Evolutionary conservation across 2,113 vertebrate genomes (phyloP), one percentile per base, ranked within the genome.

Genomic region (Hypanus sabinus): DNA sequence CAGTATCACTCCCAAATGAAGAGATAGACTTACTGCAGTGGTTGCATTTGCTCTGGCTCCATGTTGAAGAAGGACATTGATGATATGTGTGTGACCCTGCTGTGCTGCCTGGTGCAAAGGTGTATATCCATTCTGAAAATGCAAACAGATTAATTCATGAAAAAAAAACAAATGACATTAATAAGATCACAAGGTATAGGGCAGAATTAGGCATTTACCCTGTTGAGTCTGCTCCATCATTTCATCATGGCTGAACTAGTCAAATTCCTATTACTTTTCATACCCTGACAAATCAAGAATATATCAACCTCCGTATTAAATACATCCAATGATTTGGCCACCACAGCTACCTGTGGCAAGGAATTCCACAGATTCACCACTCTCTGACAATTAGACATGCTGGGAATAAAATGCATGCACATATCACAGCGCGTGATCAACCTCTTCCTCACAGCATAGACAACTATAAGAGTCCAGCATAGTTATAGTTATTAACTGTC

Each of bases 41-140:
- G 97, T 98, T 87, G 98, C 97, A 6, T 98, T 98, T 77, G 98
- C 98, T 94, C 98, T 98, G 94, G 99, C 99, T 3, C 99, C 99
- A 0, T 98, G 97, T 71, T 98, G 98, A 85, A 99, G 97, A 94
- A 99, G 97, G 62, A 99, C 96, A 0, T 99, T 99, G 95, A 99
- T 98, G 95, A 99, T 97, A 94, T 99, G 99, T 92, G 99, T 99
- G 95, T 99, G 98, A 46, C 99, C 99, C 95, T 99, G 99, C 93
- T 99, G 99, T 68, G 99, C 99, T 73, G 99, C 98, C 96, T 99
- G 99, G 95, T 99, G 99, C 94, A 99, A 96, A 80, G 99, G 98
- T 5, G 99, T 98, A 96, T 99, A 99, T 36, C 99, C 99, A 94
- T 91, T 94, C 94, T 94, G 94, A 80, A 60, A 20, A 83, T 70